Evolutionary conservation across 2,888 invertebrate genomes (phyloP), one percentile per base, ranked within the genome.

Genomic region (Coleophora deauratella): DNA sequence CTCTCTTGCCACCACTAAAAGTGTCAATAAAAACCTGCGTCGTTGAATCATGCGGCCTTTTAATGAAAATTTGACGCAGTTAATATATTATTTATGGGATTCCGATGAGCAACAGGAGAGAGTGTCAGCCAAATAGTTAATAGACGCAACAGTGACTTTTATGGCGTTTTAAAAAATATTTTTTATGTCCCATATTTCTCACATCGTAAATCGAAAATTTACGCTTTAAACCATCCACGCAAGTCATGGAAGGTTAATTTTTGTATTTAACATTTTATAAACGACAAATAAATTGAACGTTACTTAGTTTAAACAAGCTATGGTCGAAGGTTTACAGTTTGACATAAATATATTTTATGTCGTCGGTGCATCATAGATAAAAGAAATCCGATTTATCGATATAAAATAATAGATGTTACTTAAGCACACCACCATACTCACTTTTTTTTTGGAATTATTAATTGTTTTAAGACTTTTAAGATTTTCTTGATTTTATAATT

Each of bases 61-160:
- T 79, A 80, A 78, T 78, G 77, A 80, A 79, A 79, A 72, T 76
- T 77, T 70, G 72, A 76, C 66, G 70, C 69, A 68, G 62, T 71
- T 76, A 72, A 72, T 69, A 69, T 64, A 68, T 71, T 67, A 72
- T 76, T 73, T 74, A 74, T 76, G 67, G 67, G 72, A 67, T 67
- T 72, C 73, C 68, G 72, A 75, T 63, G 69, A 69, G 74, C 67
- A 70, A 72, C 65, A 72, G 65, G 62, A 56, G 50, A 50, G 47
- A n/a, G 4, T 32, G 8, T 32, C 2, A 11, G n/a, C 32, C 32
- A 37, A 21, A 21, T 21, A 21, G 21, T 21, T 21, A 21, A 21
- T 21, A 21, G 21, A 6, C 21, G 6, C 6, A 6, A 21, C 21
- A 21, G 21, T 21, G 21, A 21, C 21, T 21, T 21, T 21, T 21